Evolutionary conservation across 2,888 invertebrate species (phyloP).

Genomic region (Punctoribates punctum): DNA sequence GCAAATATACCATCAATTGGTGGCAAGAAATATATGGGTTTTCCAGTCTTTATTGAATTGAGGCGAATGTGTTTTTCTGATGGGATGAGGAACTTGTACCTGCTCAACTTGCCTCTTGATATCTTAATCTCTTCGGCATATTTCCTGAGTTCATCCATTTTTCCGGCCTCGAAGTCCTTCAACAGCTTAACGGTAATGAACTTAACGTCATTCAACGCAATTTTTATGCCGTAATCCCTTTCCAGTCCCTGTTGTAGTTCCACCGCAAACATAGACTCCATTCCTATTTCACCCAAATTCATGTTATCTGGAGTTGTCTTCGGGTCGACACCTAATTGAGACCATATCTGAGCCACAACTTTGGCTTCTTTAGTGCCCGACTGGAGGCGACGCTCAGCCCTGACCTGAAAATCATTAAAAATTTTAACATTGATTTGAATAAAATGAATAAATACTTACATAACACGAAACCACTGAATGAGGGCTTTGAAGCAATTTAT

Average conservation of each 20-base stretch:
- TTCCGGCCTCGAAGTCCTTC: slow-evolving; percentile 56
- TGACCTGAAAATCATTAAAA: background rate
- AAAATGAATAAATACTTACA: background rate
- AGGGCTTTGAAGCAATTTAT: slow-evolving; percentile 81
- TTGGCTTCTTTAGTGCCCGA: background rate
- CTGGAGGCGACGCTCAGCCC: background rate
- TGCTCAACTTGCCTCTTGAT: slow-evolving; percentile 46
- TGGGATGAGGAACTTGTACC: slow-evolving; percentile 64
- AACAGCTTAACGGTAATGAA: slow-evolving; percentile 73
- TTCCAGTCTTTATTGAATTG: slow-evolving; percentile 51
- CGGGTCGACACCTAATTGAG: slow-evolving; percentile 19
- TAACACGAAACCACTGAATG: slow-evolving; percentile 70
- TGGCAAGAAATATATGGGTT: slow-evolving; percentile 62
- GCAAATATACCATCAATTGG: slow-evolving; percentile 83
- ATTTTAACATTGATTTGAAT: background rate
- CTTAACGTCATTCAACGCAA: slow-evolving; percentile 87
- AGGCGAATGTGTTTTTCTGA: slow-evolving; percentile 65
- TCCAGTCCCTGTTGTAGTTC: slow-evolving; percentile 95
- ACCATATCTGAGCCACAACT: slow-evolving; percentile 20
- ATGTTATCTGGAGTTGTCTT: slow-evolving; percentile 52
- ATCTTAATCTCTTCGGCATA: slow-evolving; percentile 33
- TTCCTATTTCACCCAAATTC: slow-evolving; percentile 80
- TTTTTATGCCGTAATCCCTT: slow-evolving; percentile 80
- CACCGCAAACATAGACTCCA: no score
- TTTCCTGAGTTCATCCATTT: slow-evolving; percentile 49